A percentile compares a stretch with the other conserved stretches of the same genome.
Evolutionary conservation across 2,888 invertebrate genomes (phyloP).

Genomic region (Athalia circularis): DNA sequence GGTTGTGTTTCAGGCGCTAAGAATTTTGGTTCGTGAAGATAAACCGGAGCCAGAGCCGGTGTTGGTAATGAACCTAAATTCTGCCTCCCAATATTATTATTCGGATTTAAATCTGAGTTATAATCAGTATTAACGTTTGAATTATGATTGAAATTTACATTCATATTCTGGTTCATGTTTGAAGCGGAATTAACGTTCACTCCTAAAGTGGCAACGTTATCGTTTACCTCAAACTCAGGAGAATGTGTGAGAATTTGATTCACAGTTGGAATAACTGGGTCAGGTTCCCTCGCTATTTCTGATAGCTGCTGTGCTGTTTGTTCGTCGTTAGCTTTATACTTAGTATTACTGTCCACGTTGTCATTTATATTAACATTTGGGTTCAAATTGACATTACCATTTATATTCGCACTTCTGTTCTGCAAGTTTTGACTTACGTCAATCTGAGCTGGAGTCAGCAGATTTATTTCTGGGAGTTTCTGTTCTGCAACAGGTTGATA

Average conservation of each 20-base stretch:
- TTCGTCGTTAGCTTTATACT: background rate
- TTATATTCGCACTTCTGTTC: background rate
- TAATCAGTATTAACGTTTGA: conserved; percentile 50
- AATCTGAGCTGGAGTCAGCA: background rate
- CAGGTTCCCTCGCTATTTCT: background rate
- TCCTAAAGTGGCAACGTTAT: conserved; percentile 23
- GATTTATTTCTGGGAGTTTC: conserved; percentile 29
- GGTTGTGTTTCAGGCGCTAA: background rate
- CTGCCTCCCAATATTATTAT: conserved; percentile 46
- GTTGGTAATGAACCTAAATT: conserved; percentile 26
- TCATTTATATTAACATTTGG: conserved; percentile 1
- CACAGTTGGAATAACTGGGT: background rate
- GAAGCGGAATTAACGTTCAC: conserved; percentile 41
- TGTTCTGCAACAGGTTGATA: conserved; percentile 58
- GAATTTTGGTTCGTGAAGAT: conserved; percentile 1
- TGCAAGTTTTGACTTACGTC: background rate
- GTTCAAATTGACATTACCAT: conserved; percentile 7
- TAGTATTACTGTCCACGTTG: background rate
- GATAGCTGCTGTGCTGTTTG: background rate
- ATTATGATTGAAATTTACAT: conserved; percentile 50
- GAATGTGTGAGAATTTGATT: background rate
- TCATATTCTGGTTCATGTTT: conserved; percentile 43
- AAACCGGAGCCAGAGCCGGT: conserved; percentile 6
- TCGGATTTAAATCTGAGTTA: conserved; percentile 60
- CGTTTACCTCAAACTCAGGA: background rate